These are phyloP conservation scores for Eustalomyia histrio DNA, from an alignment of 2,888 invertebrate genomes.

Conservation along the genomic window DNA sequence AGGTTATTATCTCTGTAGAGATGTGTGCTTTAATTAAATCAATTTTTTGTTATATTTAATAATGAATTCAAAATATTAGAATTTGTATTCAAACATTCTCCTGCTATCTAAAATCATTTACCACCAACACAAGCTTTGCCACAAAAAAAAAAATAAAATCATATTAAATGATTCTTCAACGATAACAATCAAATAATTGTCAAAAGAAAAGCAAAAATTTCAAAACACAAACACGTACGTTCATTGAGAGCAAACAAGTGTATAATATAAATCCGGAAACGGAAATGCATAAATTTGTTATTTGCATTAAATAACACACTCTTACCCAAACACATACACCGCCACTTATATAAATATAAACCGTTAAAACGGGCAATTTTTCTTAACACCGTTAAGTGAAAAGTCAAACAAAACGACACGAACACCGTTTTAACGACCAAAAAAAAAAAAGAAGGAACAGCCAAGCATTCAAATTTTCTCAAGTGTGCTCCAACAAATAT, in stretches of 20 bases:
- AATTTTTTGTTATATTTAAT: too few species aligned
- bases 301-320: slow-evolving; percentile 70
- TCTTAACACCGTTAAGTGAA: slow-evolving; percentile 33
- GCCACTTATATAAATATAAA: slow-evolving; percentile 26
- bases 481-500: slow-evolving; percentile 23
- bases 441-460: background rate
- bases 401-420: slow-evolving; percentile 47
- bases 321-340: background rate
- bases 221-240: slow-evolving; percentile 56
- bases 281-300: slow-evolving; percentile 73
- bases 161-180: slow-evolving; percentile 38
- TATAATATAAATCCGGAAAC: slow-evolving; percentile 62
- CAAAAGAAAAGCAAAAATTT: slow-evolving; percentile 58
- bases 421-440: slow-evolving; percentile 54
- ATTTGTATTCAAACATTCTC: background rate
- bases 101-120: background rate
- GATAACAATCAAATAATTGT: slow-evolving; percentile 60
- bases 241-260: slow-evolving; percentile 37
- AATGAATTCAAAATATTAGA: too few species aligned
- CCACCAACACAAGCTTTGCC: background rate
- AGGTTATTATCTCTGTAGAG: too few species aligned
- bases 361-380: slow-evolving; percentile 45
- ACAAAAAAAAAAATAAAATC: slow-evolving; percentile 13
- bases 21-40: too few species aligned
- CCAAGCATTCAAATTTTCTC: slow-evolving; percentile 33